Conservation (phyloP, 2,888 invertebrate genomes). For the Napeogenes sylphis region DNA sequence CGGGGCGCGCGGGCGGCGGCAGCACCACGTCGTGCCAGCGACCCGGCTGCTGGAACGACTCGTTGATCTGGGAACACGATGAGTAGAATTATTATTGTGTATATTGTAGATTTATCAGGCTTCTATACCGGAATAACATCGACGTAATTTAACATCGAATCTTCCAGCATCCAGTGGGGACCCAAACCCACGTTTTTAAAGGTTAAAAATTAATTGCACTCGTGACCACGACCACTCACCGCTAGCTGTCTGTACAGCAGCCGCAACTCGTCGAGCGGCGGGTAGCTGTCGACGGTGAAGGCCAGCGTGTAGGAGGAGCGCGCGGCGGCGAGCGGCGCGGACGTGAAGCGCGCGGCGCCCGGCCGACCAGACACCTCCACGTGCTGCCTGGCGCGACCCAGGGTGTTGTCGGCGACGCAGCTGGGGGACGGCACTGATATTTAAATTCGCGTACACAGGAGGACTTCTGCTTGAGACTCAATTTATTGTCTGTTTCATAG, state of each 20-base stretch:
- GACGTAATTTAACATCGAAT: too few species aligned
- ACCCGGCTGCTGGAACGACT: constrained; percentile 83
- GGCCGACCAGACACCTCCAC: constrained; percentile 85
- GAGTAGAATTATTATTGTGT: too few species aligned
- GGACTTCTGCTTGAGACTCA: too few species aligned
- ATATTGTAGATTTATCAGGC: too few species aligned
- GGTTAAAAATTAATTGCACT: not conserved
- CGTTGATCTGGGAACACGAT: constrained; percentile 77
- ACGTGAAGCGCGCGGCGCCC: constrained; percentile 83
- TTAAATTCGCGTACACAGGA: not conserved
- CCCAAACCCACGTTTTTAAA: too few species aligned
- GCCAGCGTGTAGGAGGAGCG: constrained; percentile 80
- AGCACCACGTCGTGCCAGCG: constrained; percentile 83
- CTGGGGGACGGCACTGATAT: constrained; percentile 49
- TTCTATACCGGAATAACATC: too few species aligned
- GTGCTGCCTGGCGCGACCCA: constrained; percentile 82
- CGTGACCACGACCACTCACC: constrained; percentile 57
- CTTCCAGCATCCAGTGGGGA: too few species aligned
- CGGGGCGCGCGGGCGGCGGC: constrained; percentile 64
- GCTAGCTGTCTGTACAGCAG: constrained; percentile 82
- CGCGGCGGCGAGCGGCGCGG: constrained; percentile 78
- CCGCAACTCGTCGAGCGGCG: constrained; percentile 83
- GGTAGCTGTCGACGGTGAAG: constrained; percentile 85
- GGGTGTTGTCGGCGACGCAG: constrained; percentile 83
- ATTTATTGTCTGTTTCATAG: too few species aligned